Base-by-base conservation (phyloP, 1,140 invertebrate genomes). In the Drosophila jambulina region DNA sequence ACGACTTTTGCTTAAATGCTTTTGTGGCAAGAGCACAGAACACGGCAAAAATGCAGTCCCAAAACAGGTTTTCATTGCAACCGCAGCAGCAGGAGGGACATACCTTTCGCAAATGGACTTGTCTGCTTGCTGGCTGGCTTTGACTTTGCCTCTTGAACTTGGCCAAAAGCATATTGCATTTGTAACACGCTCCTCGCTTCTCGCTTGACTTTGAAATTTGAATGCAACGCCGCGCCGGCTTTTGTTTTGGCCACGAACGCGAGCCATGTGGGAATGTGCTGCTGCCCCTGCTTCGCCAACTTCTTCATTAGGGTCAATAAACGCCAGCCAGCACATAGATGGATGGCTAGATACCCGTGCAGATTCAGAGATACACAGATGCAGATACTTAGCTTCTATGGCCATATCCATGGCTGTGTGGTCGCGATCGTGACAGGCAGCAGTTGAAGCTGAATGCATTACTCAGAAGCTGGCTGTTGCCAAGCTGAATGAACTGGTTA, bases 301-400 rank as follows among this genome's bases (percentile, higher is more conserved):
- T 81, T 84, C 79, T 81, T 84, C 70, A 90, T 88, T 85, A 90
- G 85, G 86, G 81, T 90, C 86, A 90, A 90, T 90, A 85, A 90
- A 90, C 85, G 84, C 81, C 63, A 88, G 48, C 21, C n/a, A 51
- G 49, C 49, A 19, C 49, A 51, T 32, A 56, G 34, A 56, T 40
- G 23, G 34, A 38, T 32, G 13, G 49, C 32, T 40, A 56, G 34
- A 56, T 40, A 56, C 53, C 38, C 15, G 34, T 38, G 53, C 53
- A 38, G 77, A 65, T 77, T 32, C 71, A 54, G n/a, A 49, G 45
- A 49, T 46, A 32, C 43, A 40, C 43, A 40, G 46, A 38, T 29
- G 27, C 49, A 65, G 42, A 56, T 36, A 63, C 45, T 29, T 17
- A 62, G 49, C 42, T 32, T 53, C 38, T 42, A 57, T 67, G 45